Evolutionary conservation across 2,888 invertebrate genomes (phyloP).

Genomic region (Macrophya annulata): DNA sequence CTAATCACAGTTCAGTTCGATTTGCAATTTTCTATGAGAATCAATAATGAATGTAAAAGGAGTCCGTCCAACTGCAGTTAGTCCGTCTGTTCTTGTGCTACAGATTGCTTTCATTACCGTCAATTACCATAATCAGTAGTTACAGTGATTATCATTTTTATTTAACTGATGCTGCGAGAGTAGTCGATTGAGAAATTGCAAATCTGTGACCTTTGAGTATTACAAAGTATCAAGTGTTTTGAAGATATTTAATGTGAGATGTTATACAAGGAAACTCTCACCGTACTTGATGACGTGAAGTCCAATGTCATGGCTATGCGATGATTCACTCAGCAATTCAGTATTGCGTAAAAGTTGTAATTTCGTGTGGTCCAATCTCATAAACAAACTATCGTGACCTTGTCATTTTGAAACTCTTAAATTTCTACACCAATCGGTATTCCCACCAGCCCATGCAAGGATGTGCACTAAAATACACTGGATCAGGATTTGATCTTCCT

Average conservation of each 20-base stretch:
- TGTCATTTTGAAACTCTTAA: constrained; percentile 16
- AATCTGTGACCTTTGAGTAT: neutral
- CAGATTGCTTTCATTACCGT: neutral
- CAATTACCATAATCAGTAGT: neutral
- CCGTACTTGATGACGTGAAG: neutral
- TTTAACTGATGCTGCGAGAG: neutral
- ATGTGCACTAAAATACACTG: neutral
- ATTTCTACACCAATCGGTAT: neutral
- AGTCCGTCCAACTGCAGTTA: neutral
- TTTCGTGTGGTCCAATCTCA: neutral
- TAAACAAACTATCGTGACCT: constrained; percentile 28
- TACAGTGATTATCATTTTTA: neutral
- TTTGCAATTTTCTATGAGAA: neutral
- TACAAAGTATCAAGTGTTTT: neutral
- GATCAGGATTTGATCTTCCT: neutral
- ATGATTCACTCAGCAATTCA: constrained; percentile 11
- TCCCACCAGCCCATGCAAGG: neutral
- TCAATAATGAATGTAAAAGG: neutral
- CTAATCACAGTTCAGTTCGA: neutral
- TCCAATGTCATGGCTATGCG: constrained; percentile 24
- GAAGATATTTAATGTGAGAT: neutral
- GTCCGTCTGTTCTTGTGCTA: neutral
- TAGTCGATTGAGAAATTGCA: neutral
- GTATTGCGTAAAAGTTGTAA: constrained; percentile 46
- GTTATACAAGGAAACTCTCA: neutral